Evolutionary conservation across 2,797 vertebrate genomes (phyloP).

Genomic region (Lycodopsis pacificus): DNA sequence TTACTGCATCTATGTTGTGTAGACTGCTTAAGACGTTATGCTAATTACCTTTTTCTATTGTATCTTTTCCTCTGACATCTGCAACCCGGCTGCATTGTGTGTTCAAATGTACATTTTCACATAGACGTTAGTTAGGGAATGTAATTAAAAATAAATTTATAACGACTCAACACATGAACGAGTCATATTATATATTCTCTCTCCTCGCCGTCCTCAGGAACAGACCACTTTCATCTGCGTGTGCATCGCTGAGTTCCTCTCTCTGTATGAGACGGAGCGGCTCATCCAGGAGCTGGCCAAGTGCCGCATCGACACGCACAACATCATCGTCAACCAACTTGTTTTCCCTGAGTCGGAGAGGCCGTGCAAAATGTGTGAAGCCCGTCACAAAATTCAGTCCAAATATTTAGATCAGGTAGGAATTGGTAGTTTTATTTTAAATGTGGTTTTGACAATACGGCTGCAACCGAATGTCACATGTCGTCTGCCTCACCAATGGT

Average conservation of each 20-base stretch:
- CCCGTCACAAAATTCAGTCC: constrained; percentile 96
- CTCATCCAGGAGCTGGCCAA: constrained; percentile 97
- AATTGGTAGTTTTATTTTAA: background rate
- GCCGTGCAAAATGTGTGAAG: constrained; percentile 96
- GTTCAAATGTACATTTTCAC: background rate
- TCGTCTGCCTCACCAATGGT: background rate
- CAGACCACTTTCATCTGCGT: constrained; percentile 98
- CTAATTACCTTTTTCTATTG: background rate
- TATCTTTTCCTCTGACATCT: background rate
- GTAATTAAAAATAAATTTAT: background rate
- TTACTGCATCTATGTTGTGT: no score
- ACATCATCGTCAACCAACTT: constrained; percentile 96
- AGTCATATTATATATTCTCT: background rate
- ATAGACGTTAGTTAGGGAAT: background rate
- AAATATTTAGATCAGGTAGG: constrained; percentile 96
- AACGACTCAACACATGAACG: background rate
- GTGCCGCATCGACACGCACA: constrained; percentile 96
- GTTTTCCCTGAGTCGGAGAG: constrained; percentile 91
- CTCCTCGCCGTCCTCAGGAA: constrained; percentile 79
- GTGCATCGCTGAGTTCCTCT: constrained; percentile 95
- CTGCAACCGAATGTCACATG: background rate
- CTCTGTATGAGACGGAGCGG: constrained; percentile 94
- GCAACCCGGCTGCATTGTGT: background rate
- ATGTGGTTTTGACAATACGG: background rate
- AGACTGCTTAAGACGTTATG: background rate